A percentile compares a stretch with the other conserved stretches of the same genome.
phyloP scores from a whole-genome alignment of 2,797 vertebrate species.

The Coluber constrictor region DNA sequence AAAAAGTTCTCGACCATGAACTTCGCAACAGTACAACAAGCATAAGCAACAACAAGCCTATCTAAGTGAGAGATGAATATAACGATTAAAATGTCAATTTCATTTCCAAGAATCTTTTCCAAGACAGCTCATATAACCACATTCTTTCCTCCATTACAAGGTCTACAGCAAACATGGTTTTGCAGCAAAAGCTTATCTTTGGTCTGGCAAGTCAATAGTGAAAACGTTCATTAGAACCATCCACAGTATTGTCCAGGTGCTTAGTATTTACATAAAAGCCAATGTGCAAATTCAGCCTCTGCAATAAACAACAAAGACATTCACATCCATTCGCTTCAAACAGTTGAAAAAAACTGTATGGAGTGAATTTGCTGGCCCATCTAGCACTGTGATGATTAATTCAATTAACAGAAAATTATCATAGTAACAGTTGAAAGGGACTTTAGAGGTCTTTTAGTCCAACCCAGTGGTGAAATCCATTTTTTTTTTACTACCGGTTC shows the following conservation, averaged over 20 bases:
- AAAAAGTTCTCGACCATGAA: conserved; percentile 18
- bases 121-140: neutral
- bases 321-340: neutral
- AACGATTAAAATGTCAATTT: neutral
- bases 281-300: neutral
- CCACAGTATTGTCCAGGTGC: neutral
- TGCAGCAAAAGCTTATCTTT: neutral
- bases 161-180: neutral
- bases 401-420: neutral
- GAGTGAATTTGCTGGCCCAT: neutral
- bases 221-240: neutral
- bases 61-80: conserved; percentile 2
- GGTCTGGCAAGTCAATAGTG: neutral
- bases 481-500: no score
- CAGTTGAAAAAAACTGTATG: neutral
- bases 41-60: neutral
- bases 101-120: neutral
- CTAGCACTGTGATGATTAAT: neutral
- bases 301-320: neutral
- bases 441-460: no score
- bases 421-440: neutral
- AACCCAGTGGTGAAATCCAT: no score
- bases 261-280: neutral
- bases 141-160: neutral
- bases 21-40: neutral